Evolutionary conservation across 2,888 invertebrate genomes (phyloP).

Genomic region (Azorinus chamasolen): DNA sequence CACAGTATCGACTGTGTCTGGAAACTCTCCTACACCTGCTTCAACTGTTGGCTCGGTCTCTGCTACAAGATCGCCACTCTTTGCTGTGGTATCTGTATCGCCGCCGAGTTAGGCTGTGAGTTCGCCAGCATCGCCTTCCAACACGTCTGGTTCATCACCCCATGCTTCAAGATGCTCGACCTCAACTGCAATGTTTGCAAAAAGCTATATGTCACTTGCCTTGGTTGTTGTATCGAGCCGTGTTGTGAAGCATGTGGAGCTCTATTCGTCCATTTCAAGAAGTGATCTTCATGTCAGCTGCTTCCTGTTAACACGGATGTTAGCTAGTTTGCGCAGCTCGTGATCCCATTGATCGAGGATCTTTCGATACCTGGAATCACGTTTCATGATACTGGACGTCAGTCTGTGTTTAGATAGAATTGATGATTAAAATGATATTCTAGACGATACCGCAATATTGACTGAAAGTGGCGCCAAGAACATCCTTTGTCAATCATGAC

Average conservation of each 20-base stretch:
- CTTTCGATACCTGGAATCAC: no score
- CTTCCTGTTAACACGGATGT: no score
- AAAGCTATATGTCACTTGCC: constrained; percentile 42
- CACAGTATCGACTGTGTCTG: constrained; percentile 90
- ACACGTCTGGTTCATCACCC: constrained; percentile 91
- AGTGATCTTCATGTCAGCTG: constrained; percentile 17
- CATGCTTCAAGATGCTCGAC: constrained; percentile 90
- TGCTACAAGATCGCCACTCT: constrained; percentile 91
- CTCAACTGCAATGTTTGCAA: constrained; percentile 86
- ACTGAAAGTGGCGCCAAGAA: no score
- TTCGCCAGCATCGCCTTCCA: constrained; percentile 87
- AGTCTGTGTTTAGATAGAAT: no score
- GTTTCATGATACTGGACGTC: no score
- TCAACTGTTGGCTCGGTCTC: constrained; percentile 89
- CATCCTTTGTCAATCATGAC: no score
- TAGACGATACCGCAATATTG: no score
- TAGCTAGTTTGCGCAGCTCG: no score
- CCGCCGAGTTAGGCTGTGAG: constrained; percentile 88
- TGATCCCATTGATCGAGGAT: no score
- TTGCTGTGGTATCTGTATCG: constrained; percentile 90
- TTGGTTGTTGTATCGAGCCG: constrained; percentile 35
- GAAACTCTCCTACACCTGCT: constrained; percentile 89
- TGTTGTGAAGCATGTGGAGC: constrained; percentile 41
- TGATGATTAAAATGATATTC: no score
- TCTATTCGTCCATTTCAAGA: constrained; percentile 40